phyloP scores from a whole-genome alignment of 2,113 vertebrate genomes.

The Scytalopus superciliaris region DNA sequence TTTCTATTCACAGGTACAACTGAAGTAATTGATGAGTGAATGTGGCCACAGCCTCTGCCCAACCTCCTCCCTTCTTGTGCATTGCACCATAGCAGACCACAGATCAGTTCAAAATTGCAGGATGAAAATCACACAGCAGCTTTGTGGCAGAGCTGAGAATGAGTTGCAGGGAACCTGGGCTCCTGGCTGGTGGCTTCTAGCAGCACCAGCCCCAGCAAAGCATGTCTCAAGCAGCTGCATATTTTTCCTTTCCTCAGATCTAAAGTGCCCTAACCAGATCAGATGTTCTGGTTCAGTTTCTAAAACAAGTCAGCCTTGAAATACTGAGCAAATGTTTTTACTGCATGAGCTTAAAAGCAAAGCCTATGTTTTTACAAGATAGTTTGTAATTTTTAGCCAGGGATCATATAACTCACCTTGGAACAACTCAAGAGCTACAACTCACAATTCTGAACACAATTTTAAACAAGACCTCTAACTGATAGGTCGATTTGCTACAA shows the following conservation, averaged over 20 bases:
- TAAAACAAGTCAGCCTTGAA: neutral
- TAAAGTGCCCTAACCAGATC: neutral
- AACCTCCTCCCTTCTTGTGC: accelerated
- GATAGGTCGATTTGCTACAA: neutral
- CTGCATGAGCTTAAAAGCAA: neutral
- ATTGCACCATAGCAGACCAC: neutral
- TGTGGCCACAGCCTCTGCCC: accelerated
- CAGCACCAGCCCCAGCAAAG: neutral
- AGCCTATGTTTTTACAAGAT: neutral
- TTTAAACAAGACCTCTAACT: neutral
- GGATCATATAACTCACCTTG: neutral
- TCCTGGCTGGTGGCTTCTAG: neutral
- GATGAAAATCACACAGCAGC: neutral
- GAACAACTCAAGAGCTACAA: constrained; percentile 13
- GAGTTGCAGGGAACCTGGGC: neutral
- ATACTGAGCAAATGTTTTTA: neutral
- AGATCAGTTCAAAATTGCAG: neutral
- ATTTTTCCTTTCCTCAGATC: neutral
- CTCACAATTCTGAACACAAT: neutral
- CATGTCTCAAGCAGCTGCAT: neutral
- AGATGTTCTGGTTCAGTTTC: neutral
- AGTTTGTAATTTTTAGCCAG: neutral
- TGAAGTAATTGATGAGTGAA: neutral
- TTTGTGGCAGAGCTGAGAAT: neutral
- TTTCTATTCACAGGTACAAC: neutral